Evolutionary conservation across 2,888 invertebrate species (phyloP).

Genomic region (Caenorhabditis sp.): DNA sequence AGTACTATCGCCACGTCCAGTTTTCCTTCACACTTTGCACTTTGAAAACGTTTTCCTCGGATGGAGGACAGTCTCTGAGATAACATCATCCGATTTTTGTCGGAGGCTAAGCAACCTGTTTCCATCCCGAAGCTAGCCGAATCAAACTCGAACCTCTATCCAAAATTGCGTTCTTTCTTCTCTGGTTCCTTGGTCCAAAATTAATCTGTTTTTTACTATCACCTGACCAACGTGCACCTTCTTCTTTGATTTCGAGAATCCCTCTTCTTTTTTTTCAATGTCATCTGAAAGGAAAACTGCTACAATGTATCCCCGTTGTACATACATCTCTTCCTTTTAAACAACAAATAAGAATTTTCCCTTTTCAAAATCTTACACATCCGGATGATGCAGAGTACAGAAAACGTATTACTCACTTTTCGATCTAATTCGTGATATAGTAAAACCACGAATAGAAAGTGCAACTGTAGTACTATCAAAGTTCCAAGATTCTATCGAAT

Average conservation of each 20-base stretch:
- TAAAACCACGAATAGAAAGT: constrained; percentile 15
- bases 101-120: constrained; percentile 58
- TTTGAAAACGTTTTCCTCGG: constrained; percentile 33
- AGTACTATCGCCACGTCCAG: neutral
- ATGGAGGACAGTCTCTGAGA: constrained; percentile 30
- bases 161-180: constrained; percentile 21
- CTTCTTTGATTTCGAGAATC: constrained; percentile 51
- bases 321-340: constrained; percentile 16
- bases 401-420: neutral
- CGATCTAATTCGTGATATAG: constrained; percentile 8
- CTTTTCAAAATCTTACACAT: constrained; percentile 9
- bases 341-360: constrained; percentile 5
- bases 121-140: constrained; percentile 37
- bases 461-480: constrained; percentile 23
- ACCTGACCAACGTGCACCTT: constrained; percentile 48
- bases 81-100: constrained; percentile 59
- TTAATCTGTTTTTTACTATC: neutral
- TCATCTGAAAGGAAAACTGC: constrained; percentile 38
- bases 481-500: neutral
- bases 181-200: constrained; percentile 1
- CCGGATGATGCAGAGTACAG: neutral
- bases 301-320: constrained; percentile 56
- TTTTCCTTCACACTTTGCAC: constrained; percentile 41
- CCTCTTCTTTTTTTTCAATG: constrained; percentile 24
- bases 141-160: constrained; percentile 25